phyloP scores from a whole-genome alignment of 2,113 vertebrate genomes.

The Xenus cinereus region DNA sequence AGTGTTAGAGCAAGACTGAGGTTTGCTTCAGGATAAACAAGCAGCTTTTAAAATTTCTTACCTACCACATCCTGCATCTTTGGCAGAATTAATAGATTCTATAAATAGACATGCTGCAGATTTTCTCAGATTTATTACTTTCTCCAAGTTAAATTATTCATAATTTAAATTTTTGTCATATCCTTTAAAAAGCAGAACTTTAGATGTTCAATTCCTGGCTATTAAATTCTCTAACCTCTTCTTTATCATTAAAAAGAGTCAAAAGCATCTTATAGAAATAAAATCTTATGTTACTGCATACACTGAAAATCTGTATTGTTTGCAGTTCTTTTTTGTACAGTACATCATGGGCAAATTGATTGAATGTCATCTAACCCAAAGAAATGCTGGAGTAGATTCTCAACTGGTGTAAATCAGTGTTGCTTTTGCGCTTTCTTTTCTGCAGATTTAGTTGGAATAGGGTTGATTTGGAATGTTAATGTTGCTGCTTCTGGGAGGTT shows the following conservation, averaged over 20 bases:
- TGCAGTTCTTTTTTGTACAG: neutral
- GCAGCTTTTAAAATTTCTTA: neutral
- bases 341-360: constrained; percentile 14
- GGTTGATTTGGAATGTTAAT: constrained; percentile 39
- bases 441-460: constrained; percentile 25
- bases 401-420: constrained; percentile 24
- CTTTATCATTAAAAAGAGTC: neutral
- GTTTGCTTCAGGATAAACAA: neutral
- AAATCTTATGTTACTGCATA: neutral
- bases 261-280: neutral
- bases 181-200: neutral
- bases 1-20: neutral
- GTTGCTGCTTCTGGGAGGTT: constrained; percentile 21
- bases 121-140: neutral
- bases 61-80: neutral
- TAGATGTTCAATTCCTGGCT: neutral
- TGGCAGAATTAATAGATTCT: neutral
- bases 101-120: neutral
- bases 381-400: neutral
- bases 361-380: neutral
- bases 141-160: neutral
- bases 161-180: neutral
- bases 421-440: constrained; percentile 7
- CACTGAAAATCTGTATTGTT: constrained; percentile 4
- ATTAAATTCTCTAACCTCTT: neutral